Base-by-base conservation (phyloP, 2,113 vertebrate species). In the Capreolus pygargus region DNA sequence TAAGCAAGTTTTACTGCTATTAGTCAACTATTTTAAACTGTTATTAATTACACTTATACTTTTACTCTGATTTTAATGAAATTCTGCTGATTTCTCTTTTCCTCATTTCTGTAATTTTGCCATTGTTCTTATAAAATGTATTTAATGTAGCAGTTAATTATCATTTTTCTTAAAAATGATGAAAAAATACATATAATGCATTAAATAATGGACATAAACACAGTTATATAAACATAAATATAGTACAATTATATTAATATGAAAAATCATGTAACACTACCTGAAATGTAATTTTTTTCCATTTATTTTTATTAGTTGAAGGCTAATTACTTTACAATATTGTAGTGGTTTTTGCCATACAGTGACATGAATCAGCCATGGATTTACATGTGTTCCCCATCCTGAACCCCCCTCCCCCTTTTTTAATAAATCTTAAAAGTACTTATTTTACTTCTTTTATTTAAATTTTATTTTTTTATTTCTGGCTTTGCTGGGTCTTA, bases 61-160 rank as follows among this genome's bases (percentile, higher is more conserved):
- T 91, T 83, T 76, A 45, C 54, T 89, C 52, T 85, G 17, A 96
- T 50, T 85, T 93, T 64, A 82, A 74, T 87, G 27, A 25, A 85
- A 39, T 86, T 76, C 17, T 86, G 19, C n/a, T 67, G 50, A 17
- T 43, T 76, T 16, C 33, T 64, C 58, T 67, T 86, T 76, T 67
- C 78, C 52, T 93, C 36, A 78, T 33, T 85, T 85, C 45, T 91
- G 12, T 91, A 11, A 86, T 33, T 89, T 47, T 76, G 60, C 33
- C 58, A 74, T 86, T 93, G 93, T 89, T 91, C 76, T 96, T n/a
- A 91, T 12, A 85, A 47, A 91, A 74, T 39, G 25, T 89, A 94
- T 88, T 33, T 45, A 74, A 79, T 79, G 81, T 87, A 84, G 5
- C 28, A 86, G 47, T 89, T 70, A 90, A 76, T 54, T 94, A 67